Base-by-base conservation (phyloP, 2,888 invertebrate species). In the Aproaerema taeniolella region DNA sequence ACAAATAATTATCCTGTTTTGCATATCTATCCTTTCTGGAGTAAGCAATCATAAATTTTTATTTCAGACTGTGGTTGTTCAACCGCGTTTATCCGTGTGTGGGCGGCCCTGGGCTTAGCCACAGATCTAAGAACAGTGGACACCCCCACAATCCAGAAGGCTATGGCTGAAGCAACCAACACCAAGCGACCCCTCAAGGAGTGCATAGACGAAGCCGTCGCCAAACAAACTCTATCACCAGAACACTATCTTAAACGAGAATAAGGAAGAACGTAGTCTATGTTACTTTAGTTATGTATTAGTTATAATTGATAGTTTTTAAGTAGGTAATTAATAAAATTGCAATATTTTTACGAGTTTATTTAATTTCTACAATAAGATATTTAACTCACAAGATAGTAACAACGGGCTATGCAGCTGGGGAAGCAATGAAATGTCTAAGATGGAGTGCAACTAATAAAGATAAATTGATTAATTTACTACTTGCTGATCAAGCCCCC, bases 31-130 rank as follows among this genome's bases (percentile, higher is more conserved):
- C n/a, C n/a, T n/a, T n/a, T n/a, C n/a, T n/a, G n/a, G n/a, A n/a
- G n/a, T n/a, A n/a, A n/a, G n/a, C n/a, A n/a, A n/a, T n/a, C n/a
- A n/a, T n/a, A n/a, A 20, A 20, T 6, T 20, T 25, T 2, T 8
- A 4, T 15, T 26, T 15, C 57, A 89, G 89, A 88, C 43, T 60
- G 73, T 0, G 94, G 92, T 3, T 91, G 88, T 42, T 88, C 89
- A 0, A 90, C 92, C 0, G 87, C 89, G 0, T 89, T 92, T 55
- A 91, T 95, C 36, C 87, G 92, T 30, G 87, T 93, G 1, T 92
- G 89, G 68, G 91, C 91, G 0, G 91, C 92, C 0, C 63, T 95
- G 5, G 93, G 92, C 1, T 68, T 90, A 40, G 91, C 92, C 1
- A 82, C 83, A 0, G 78, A 91, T 17, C 68, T 95, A 34, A 89